Base-by-base conservation (phyloP, 2,797 vertebrate genomes). In the Macrochelys suwanniensis region DNA sequence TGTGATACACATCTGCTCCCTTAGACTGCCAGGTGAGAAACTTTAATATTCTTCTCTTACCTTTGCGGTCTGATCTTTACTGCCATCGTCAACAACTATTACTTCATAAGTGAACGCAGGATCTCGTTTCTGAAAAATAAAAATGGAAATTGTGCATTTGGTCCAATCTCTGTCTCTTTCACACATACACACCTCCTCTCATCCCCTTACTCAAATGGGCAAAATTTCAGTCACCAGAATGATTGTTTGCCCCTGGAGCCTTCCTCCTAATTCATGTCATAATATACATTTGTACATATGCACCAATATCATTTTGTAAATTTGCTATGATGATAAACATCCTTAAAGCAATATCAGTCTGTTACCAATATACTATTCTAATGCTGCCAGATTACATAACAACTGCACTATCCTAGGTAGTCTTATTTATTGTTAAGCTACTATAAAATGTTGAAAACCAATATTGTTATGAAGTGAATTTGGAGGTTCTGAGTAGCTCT, bases 71-170 rank as follows among this genome's bases (percentile, higher is more conserved):
- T 98, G 98, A 98, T 99, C 99, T 98, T 98, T 99, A 98, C 99
- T 99, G 95, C 99, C 99, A 94, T 99, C 99, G 76, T 99, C 99
- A 80, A 99, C 99, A 77, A 99, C 98, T 92, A 99, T 99, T 80
- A 99, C 98, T 97, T 99, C 99, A 5, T 99, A 99, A 78, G 98
- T 99, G 96, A 99, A 99, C 0, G 98, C 97, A 7, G 98, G 95
- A 88, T 99, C 97, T 94, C 79, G 96, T 96, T 98, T 99, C 99
- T 99, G 88, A 91, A 96, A 97, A 96, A 92, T 11, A 97, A 97
- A 92, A 97, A 8, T 59, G 96, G 82, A 92, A 95, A 51, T 5
- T 92, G 87, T 3, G 8, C 31, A 92, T 81, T 83, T 89, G 1
- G 91, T 82, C 3, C 45, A 8, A 4, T 81, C 85, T 87, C 86